Percentiles rank a stretch among this genome's conserved stretches.
Evolutionary conservation across 1,140 invertebrate genomes (phyloP).

Genomic region (Elymnias hypermnestra): DNA sequence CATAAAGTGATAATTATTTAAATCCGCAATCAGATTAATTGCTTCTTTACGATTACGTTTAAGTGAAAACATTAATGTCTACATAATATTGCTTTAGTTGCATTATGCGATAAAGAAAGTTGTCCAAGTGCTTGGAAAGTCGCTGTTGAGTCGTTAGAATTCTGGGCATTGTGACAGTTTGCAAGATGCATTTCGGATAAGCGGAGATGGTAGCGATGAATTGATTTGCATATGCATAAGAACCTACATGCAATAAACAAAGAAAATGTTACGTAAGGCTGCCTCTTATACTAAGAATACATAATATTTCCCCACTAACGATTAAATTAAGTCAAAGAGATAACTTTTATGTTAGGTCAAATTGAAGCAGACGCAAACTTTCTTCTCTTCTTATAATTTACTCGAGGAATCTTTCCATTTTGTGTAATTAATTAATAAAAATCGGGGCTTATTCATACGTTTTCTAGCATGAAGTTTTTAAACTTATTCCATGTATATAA

Average conservation of each 20-base stretch:
- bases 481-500: too few species aligned
- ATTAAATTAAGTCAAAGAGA: too few species aligned
- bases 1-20: not conserved
- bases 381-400: too few species aligned
- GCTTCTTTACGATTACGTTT: slow-evolving; percentile 1
- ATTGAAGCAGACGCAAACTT: too few species aligned
- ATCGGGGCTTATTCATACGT: too few species aligned
- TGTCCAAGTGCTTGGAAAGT: slow-evolving; percentile 11
- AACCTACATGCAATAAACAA: not conserved
- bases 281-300: too few species aligned
- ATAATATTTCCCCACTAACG: too few species aligned
- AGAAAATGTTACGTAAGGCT: too few species aligned
- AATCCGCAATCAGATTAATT: slow-evolving; percentile 5
- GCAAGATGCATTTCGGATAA: slow-evolving; percentile 9
- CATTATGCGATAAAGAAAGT: slow-evolving; percentile 6
- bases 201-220: slow-evolving; percentile 8
- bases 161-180: slow-evolving; percentile 8
- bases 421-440: too few species aligned
- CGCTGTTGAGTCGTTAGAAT: slow-evolving; percentile 7
- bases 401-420: too few species aligned
- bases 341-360: too few species aligned
- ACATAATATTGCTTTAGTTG: not conserved
- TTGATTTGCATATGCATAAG: slow-evolving; percentile 4
- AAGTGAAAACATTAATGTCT: slow-evolving; percentile 4
- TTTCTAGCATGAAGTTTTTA: too few species aligned